Evolutionary conservation across 2,797 vertebrate species (phyloP).

Genomic region (Carduelis carduelis): DNA sequence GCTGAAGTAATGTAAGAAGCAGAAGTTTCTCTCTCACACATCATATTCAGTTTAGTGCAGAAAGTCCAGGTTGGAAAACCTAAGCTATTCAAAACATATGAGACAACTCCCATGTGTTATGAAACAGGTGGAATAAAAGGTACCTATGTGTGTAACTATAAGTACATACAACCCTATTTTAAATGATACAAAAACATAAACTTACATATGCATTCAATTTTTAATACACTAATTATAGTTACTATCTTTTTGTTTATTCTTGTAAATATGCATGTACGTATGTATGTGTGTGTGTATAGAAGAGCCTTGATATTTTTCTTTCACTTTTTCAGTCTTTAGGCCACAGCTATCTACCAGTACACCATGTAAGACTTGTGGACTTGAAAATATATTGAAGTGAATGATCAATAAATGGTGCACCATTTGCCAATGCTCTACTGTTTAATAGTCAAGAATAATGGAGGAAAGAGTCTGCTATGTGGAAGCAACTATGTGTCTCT

Average conservation of each 20-base stretch:
- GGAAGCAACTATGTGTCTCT: neutral
- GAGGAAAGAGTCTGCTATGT: neutral
- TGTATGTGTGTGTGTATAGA: neutral
- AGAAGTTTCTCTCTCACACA: neutral
- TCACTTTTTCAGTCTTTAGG: neutral
- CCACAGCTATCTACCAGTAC: neutral
- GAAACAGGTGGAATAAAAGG: neutral
- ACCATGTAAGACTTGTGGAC: neutral
- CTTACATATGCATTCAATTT: neutral
- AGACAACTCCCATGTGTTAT: neutral
- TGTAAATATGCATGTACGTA: rapidly evolving
- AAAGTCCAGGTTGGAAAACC: neutral
- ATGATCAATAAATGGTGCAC: neutral
- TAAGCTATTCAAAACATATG: neutral
- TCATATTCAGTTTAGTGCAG: neutral
- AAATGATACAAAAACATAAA: neutral
- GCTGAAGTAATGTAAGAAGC: neutral
- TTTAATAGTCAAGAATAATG: neutral
- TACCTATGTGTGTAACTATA: neutral
- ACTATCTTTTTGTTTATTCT: neutral
- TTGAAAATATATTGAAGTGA: neutral
- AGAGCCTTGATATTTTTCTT: neutral
- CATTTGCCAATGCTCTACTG: neutral
- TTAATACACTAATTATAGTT: neutral
- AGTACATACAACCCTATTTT: neutral